Evolutionary conservation across 2,797 vertebrate genomes (phyloP).

Genomic region (Hippopotamyrus pictus): DNA sequence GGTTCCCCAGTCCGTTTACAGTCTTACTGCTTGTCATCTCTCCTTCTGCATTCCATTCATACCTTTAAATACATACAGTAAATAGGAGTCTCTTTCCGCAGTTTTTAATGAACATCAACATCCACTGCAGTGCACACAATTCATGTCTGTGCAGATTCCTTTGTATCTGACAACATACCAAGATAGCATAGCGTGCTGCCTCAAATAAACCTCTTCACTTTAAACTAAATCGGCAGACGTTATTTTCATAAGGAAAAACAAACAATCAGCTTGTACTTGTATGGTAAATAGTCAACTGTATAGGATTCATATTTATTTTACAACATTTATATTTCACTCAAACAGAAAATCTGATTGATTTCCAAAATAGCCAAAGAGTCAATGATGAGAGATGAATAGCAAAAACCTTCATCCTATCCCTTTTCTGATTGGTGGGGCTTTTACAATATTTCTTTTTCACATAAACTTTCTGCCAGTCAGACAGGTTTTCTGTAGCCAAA

Average conservation of each 20-base stretch:
- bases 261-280: background rate
- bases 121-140: background rate
- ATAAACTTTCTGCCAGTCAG: background rate
- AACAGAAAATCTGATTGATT: background rate
- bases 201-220: background rate
- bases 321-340: background rate
- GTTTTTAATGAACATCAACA: background rate
- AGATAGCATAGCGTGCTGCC: background rate
- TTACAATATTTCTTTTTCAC: background rate
- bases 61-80: background rate
- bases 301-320: background rate
- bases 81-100: background rate
- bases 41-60: slow-evolving; percentile 1
- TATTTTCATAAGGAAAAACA: background rate
- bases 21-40: slow-evolving; percentile 32
- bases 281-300: background rate
- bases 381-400: background rate
- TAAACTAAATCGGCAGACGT: background rate
- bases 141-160: background rate
- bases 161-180: background rate
- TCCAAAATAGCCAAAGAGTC: background rate
- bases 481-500: background rate
- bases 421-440: background rate
- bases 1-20: slow-evolving; percentile 19
- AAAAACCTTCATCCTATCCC: background rate